A percentile compares a stretch with the other conserved stretches of the same genome.
Conservation (phyloP, 2,113 vertebrate species). For the Zosterops borbonicus region DNA sequence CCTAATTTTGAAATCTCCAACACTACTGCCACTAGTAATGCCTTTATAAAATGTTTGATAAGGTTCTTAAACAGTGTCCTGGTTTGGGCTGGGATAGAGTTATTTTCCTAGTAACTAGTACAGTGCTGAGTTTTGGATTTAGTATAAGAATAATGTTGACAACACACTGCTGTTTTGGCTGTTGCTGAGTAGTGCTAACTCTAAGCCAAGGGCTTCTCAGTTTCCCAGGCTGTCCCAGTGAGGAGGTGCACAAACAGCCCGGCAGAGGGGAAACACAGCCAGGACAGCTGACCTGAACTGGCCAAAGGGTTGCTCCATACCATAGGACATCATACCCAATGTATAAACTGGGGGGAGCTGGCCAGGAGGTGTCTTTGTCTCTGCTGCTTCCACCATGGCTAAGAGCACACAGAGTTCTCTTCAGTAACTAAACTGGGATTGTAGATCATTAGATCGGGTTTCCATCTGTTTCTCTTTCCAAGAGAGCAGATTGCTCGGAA, state of each 20-base stretch:
- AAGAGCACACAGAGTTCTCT: not conserved
- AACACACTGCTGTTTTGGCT: not conserved
- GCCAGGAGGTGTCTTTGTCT: not conserved
- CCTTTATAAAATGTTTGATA: not conserved
- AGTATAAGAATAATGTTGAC: not conserved
- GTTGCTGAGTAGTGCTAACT: not conserved
- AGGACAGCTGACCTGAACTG: not conserved
- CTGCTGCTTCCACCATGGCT: not conserved
- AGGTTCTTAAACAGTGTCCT: not conserved
- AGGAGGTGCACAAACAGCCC: not conserved
- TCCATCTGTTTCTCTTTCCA: not conserved
- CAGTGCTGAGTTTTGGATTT: not conserved
- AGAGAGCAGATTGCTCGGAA: not conserved
- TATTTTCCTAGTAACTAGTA: not conserved
- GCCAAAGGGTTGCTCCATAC: not conserved
- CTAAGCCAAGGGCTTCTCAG: not conserved
- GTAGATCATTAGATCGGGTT: not conserved
- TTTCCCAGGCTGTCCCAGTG: not conserved
- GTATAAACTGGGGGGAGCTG: not conserved
- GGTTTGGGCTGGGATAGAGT: not conserved
- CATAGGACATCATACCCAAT: rapidly evolving
- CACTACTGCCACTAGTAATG: rapidly evolving
- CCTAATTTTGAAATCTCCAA: not conserved
- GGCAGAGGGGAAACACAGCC: too few species aligned
- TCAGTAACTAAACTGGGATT: not conserved